These are phyloP conservation scores for Altica lythri DNA, from an alignment of 2,888 invertebrate species.

Conservation along the genomic window DNA sequence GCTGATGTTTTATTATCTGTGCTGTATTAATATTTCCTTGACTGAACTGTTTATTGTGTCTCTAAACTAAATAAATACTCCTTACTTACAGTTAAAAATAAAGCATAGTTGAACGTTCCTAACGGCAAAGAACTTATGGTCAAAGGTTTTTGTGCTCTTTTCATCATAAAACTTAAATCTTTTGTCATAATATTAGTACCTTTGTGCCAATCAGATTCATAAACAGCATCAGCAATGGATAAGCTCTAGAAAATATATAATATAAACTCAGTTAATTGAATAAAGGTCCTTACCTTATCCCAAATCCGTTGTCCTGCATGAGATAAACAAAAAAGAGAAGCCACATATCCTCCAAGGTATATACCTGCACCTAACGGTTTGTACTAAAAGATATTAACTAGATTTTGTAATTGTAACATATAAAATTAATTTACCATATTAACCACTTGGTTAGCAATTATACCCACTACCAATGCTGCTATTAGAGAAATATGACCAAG, in stretches of 20 bases:
- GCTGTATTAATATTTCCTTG: no score
- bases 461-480: conserved; percentile 28
- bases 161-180: conserved; percentile 37
- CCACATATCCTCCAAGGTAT: conserved; percentile 22
- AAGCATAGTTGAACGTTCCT: conserved; percentile 24
- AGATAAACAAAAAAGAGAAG: conserved; percentile 20
- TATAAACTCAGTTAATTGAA: neutral
- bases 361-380: conserved; percentile 24
- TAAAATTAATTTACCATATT: conserved; percentile 9
- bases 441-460: conserved; percentile 28
- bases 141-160: conserved; percentile 40
- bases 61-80: no score
- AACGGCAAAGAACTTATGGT: conserved; percentile 41
- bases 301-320: conserved; percentile 27
- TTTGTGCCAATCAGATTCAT: conserved; percentile 41
- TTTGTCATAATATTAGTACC: conserved; percentile 36
- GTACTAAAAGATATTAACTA: conserved; percentile 16
- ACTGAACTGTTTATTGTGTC: no score
- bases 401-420: neutral
- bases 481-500: conserved; percentile 27
- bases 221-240: conserved; percentile 26
- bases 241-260: conserved; percentile 22
- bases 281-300: conserved; percentile 18
- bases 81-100: conserved; percentile 26
- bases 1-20: no score